These are phyloP conservation scores for Cirrhinus mrigala DNA, from an alignment of 2,797 vertebrate species.

Conservation along the genomic window DNA sequence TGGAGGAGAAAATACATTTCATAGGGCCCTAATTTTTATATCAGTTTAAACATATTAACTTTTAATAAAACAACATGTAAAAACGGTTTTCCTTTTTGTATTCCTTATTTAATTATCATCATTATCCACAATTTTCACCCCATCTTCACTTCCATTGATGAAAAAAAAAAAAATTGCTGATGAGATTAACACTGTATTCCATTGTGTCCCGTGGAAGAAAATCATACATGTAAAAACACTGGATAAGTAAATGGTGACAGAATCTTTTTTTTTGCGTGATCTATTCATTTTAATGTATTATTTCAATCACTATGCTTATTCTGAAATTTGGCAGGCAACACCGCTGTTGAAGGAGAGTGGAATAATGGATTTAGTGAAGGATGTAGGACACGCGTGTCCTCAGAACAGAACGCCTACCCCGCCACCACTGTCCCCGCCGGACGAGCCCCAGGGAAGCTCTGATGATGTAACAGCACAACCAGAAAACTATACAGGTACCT, in stretches of 20 bases:
- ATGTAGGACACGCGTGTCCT: slow-evolving; percentile 69
- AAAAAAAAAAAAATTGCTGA: neutral
- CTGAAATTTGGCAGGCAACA: slow-evolving; percentile 62
- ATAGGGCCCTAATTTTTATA: neutral
- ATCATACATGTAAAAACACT: neutral
- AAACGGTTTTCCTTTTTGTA: neutral
- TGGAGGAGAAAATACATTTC: no score
- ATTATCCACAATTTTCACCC: neutral
- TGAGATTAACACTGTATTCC: neutral
- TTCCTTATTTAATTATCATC: neutral
- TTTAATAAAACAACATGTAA: neutral
- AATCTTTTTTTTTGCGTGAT: no score
- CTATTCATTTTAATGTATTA: neutral
- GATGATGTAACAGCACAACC: slow-evolving; percentile 70
- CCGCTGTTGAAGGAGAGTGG: slow-evolving; percentile 83
- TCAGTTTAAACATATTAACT: neutral
- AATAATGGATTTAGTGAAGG: slow-evolving; percentile 79
- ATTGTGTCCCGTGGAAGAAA: neutral
- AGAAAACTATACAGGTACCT: slow-evolving; percentile 68
- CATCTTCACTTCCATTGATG: neutral
- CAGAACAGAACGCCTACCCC: slow-evolving; percentile 74
- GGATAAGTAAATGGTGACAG: neutral
- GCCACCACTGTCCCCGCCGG: slow-evolving; percentile 77
- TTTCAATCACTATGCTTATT: neutral
- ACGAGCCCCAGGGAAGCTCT: slow-evolving; percentile 77